Percentiles rank a stretch among this genome's conserved stretches.
These are phyloP conservation scores for Labeo rohita DNA, from an alignment of 2,113 vertebrate species.

Conservation along the genomic window DNA sequence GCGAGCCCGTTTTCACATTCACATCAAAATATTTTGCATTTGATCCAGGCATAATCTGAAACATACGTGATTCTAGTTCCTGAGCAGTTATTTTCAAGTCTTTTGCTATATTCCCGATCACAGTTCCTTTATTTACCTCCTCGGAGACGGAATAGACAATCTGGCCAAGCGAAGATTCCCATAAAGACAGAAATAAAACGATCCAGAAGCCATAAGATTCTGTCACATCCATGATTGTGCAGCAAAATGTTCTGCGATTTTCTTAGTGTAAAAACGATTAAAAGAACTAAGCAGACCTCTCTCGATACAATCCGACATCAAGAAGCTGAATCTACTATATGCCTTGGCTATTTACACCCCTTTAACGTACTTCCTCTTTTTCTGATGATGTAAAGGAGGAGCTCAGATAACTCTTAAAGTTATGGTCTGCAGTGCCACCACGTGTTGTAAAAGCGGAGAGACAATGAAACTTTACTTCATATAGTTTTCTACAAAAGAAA, in stretches of 20 bases:
- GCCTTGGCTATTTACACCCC: neutral
- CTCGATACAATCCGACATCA: neutral
- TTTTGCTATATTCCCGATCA: conserved; percentile 76
- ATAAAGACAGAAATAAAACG: conserved; percentile 42
- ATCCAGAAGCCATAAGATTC: conserved; percentile 3
- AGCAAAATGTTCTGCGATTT: neutral
- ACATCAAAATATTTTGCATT: conserved; percentile 73
- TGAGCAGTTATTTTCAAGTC: conserved; percentile 70
- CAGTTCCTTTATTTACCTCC: conserved; percentile 72
- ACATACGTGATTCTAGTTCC: conserved; percentile 70
- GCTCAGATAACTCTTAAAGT: conserved; percentile 19
- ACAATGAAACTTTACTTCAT: neutral
- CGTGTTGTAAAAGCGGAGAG: conserved; percentile 32
- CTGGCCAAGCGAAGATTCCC: conserved; percentile 59
- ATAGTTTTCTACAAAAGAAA: neutral
- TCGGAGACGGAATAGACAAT: conserved; percentile 72
- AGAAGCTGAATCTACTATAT: neutral
- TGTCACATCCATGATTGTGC: conserved; percentile 4
- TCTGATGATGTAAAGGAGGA: conserved; percentile 55
- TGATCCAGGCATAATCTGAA: conserved; percentile 70
- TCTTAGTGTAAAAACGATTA: neutral
- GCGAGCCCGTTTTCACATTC: conserved; percentile 71
- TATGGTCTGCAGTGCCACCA: conserved; percentile 72
- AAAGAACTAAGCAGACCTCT: neutral
- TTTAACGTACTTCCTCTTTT: neutral